Conservation (phyloP, 2,797 vertebrate species). For the Taenioides sp. region DNA sequence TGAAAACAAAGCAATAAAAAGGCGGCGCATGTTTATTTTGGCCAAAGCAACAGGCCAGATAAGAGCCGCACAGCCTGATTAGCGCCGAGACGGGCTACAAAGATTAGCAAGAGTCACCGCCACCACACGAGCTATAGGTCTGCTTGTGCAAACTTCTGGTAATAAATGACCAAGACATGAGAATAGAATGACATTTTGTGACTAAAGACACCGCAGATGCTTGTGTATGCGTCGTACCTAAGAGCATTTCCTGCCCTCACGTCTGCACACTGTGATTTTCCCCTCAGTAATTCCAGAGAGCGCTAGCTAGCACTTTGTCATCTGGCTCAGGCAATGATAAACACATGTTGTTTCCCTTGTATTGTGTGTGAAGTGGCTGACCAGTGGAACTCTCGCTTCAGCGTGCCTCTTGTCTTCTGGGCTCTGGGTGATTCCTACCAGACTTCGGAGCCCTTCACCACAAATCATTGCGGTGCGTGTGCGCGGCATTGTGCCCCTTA, state of each 20-base stretch:
- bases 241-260: conserved; percentile 38
- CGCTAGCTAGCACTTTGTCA: conserved; percentile 29
- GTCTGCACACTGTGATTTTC: conserved; percentile 22
- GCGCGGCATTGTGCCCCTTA: conserved; percentile 25
- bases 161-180: conserved; percentile 10
- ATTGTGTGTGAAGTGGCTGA: conserved; percentile 46
- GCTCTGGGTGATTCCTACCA: conserved; percentile 48
- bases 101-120: conserved; percentile 49
- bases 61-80: conserved; percentile 67
- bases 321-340: conserved; percentile 36
- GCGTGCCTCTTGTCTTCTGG: conserved; percentile 40
- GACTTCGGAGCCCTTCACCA: conserved; percentile 34
- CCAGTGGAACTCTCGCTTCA: conserved; percentile 31
- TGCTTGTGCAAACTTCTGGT: conserved; percentile 13
- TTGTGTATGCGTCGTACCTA: conserved; percentile 10
- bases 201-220: neutral
- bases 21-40: conserved; percentile 77
- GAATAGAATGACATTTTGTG: neutral
- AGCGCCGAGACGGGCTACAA: conserved; percentile 38
- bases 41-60: conserved; percentile 67
- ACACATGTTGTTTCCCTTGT: conserved; percentile 48
- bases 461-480: conserved; percentile 46
- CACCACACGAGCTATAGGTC: conserved; percentile 34
- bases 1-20: conserved; percentile 78
- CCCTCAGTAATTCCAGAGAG: conserved; percentile 23